Evolutionary conservation across 2,113 vertebrate genomes (phyloP), one percentile per base, ranked within the genome.

Genomic region (Leuciscus idus): DNA sequence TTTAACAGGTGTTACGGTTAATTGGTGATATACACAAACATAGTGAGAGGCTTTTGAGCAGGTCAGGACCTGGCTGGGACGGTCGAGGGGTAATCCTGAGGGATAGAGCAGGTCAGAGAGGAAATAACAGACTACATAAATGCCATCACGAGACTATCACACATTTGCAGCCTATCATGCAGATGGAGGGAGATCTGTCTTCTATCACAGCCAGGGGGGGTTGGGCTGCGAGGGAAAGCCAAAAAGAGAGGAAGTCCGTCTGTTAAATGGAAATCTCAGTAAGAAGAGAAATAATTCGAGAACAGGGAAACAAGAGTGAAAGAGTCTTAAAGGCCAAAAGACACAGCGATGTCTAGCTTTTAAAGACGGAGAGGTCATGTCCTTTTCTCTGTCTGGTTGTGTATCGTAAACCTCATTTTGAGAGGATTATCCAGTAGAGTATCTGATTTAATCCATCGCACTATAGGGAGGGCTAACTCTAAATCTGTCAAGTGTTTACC

Each of bases 401-500:
- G 52, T 36, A 86, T 84, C 72, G 87, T 92, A 92, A 94, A 48
- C 89, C 90, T 78, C 88, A 88, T 74, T 90, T 81, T 82, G 81
- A 88, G 89, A 86, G 91, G 93, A 94, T 94, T 94, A 94, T 81
- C 81, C 90, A 66, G 72, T 89, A 87, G 85, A 89, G 89, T 92
- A 86, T 92, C 91, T 93, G 90, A 90, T 93, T 93, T 93, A 94
- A 94, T 93, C 92, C 87, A 82, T 76, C n/a, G 83, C 91, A 66
- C 84, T 79, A 43, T 43, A 84, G 79, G 68, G 77, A 86, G 83
- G 87, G 88, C 83, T 88, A 80, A 83, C 73, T 50, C 81, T 74
- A 74, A 87, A 83, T 83, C 64, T 59, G 87, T 88, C 87, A 86
- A 90, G 88, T 72, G 81, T 86, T 57, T 83, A 66, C 87, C 9